Evolutionary conservation across 1,140 invertebrate genomes (phyloP).

Genomic region (Aphelinus atriplicis): DNA sequence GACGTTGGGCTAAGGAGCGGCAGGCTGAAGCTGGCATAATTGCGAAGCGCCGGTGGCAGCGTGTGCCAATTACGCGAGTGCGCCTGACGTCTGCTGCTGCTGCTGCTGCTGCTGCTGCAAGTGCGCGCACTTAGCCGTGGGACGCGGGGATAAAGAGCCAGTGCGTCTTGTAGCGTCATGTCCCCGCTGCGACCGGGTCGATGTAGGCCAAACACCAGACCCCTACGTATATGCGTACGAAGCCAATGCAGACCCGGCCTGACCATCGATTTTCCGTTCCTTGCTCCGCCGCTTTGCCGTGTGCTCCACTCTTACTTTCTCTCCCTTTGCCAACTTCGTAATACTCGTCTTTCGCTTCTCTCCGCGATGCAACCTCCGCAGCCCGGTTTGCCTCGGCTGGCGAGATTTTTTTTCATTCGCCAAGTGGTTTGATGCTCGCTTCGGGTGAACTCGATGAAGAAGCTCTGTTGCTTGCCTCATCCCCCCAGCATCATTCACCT

Average conservation of each 20-base stretch:
- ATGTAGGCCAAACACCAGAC: background rate
- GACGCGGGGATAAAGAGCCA: too few species aligned
- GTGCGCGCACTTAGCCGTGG: too few species aligned
- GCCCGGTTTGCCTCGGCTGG: too few species aligned
- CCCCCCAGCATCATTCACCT: too few species aligned
- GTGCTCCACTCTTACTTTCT: conserved; percentile 21
- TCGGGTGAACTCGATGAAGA: too few species aligned
- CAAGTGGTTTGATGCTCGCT: too few species aligned
- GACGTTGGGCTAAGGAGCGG: background rate
- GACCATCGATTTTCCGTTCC: conserved; percentile 52
- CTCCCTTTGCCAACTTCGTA: background rate
- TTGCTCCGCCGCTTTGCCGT: background rate
- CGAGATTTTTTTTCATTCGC: too few species aligned
- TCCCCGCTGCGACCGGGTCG: too few species aligned
- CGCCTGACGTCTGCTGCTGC: conserved; percentile 29
- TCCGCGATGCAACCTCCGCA: too few species aligned
- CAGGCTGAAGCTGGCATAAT: conserved; percentile 39
- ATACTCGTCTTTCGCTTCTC: too few species aligned
- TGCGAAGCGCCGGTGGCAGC: conserved; percentile 40
- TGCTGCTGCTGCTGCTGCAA: background rate
- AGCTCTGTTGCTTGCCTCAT: too few species aligned
- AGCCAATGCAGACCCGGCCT: conserved; percentile 41
- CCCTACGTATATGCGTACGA: background rate
- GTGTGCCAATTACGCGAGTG: conserved; percentile 49
- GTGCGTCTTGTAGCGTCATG: too few species aligned